Percentiles rank a stretch among this genome's conserved stretches.
Evolutionary conservation across 2,113 vertebrate species (phyloP).

Genomic region (Chunga burmeisteri): DNA sequence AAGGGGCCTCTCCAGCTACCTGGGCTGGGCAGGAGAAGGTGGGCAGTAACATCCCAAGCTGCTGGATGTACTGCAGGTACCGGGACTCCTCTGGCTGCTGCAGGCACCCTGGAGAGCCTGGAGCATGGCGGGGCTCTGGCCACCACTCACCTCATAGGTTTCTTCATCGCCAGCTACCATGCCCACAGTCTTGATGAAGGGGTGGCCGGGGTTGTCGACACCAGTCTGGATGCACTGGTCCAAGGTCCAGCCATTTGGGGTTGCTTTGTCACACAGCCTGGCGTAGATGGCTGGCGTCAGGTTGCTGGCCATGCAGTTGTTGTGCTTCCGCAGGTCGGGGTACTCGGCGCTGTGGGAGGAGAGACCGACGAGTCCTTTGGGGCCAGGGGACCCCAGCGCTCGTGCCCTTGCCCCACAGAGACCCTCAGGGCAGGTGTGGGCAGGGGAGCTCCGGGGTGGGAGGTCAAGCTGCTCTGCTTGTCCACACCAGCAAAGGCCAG

Average conservation of each 20-base stretch:
- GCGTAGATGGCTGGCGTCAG: slow-evolving; percentile 91
- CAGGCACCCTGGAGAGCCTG: neutral
- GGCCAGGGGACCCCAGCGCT: neutral
- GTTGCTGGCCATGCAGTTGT: slow-evolving; percentile 97
- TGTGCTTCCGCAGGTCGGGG: slow-evolving; percentile 96
- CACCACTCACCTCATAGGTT: slow-evolving; percentile 87
- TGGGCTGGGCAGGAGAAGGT: neutral
- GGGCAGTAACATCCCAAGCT: neutral
- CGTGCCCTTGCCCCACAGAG: neutral
- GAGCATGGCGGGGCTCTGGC: neutral
- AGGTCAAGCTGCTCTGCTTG: neutral
- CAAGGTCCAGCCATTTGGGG: slow-evolving; percentile 90
- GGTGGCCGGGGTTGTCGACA: slow-evolving; percentile 96
- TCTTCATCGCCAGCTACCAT: slow-evolving; percentile 97
- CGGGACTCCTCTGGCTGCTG: neutral
- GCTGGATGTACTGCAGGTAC: neutral
- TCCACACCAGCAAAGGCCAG: neutral
- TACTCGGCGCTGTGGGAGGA: slow-evolving; percentile 86
- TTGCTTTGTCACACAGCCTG: slow-evolving; percentile 87
- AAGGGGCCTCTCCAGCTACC: neutral
- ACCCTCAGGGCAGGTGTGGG: neutral
- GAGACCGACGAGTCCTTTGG: neutral
- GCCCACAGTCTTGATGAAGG: slow-evolving; percentile 92
- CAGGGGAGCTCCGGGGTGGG: neutral
- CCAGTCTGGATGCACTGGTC: slow-evolving; percentile 98